Percentiles rank a stretch among this genome's conserved stretches.
phyloP scores from a whole-genome alignment of 2,113 vertebrate species.

The Ivindomyrus marchei region DNA sequence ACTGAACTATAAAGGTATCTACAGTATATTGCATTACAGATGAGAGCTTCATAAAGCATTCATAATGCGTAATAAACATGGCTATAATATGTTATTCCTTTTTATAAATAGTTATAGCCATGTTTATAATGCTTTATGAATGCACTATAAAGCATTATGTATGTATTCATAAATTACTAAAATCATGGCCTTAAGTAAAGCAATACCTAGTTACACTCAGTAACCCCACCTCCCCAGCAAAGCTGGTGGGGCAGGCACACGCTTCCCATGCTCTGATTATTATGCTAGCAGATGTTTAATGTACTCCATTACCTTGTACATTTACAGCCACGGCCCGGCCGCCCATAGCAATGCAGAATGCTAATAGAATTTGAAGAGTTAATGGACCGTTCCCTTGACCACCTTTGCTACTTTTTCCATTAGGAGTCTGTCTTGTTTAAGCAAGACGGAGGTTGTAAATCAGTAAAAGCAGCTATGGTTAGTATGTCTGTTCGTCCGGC shows the following conservation, averaged over 20 bases:
- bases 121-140: no score
- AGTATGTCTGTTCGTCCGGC: not conserved
- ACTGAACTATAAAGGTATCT: no score
- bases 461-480: not conserved
- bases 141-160: no score
- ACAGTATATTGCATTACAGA: no score
- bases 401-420: slow-evolving; percentile 4
- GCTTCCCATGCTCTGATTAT: not conserved
- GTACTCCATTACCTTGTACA: slow-evolving; percentile 4
- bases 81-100: no score
- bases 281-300: slow-evolving; percentile 9
- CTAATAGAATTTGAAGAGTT: slow-evolving; percentile 16
- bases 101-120: no score
- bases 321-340: not conserved
- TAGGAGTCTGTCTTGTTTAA: not conserved
- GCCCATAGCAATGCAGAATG: not conserved
- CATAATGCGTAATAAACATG: no score
- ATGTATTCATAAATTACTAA: no score
- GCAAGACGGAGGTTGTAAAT: not conserved
- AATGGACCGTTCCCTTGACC: slow-evolving; percentile 11
- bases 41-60: no score
- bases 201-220: not conserved
- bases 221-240: not conserved
- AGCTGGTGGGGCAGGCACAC: not conserved
- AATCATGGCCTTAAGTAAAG: not conserved